A percentile compares a stretch with the other conserved stretches of the same genome.
phyloP scores from a whole-genome alignment of 2,113 vertebrate genomes.

The Atractosteus spatula region DNA sequence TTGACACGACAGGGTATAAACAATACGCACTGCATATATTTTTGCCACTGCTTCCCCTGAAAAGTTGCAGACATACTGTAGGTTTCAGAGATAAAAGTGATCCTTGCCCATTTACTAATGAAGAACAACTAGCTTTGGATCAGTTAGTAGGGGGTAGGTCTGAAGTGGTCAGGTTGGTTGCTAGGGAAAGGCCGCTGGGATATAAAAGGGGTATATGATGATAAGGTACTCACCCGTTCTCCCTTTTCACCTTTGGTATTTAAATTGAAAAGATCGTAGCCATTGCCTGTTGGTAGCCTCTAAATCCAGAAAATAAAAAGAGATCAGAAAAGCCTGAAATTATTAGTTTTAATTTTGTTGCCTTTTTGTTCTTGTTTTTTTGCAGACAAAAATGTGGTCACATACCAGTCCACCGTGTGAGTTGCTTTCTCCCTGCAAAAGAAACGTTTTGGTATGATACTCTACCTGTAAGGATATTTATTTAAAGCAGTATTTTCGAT shows the following conservation, averaged over 20 bases:
- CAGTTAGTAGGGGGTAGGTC: too few species aligned
- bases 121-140: too few species aligned
- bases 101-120: too few species aligned
- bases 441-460: conserved; percentile 7
- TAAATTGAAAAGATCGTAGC: conserved; percentile 61
- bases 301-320: conserved; percentile 33
- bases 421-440: conserved; percentile 41
- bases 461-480: not conserved
- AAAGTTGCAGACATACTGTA: too few species aligned
- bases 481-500: not conserved
- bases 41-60: too few species aligned
- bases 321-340: not conserved
- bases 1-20: too few species aligned
- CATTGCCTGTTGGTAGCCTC: conserved; percentile 51
- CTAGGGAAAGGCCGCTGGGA: too few species aligned
- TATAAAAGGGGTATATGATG: too few species aligned
- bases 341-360: not conserved
- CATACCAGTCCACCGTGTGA: conserved; percentile 67
- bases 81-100: too few species aligned
- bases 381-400: not conserved
- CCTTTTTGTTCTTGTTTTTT: too few species aligned
- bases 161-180: too few species aligned
- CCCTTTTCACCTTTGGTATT: conserved; percentile 77
- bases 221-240: conserved; percentile 65
- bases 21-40: too few species aligned